Base-by-base conservation (phyloP, 2,113 vertebrate genomes). In the Microtus ochrogaster region DNA sequence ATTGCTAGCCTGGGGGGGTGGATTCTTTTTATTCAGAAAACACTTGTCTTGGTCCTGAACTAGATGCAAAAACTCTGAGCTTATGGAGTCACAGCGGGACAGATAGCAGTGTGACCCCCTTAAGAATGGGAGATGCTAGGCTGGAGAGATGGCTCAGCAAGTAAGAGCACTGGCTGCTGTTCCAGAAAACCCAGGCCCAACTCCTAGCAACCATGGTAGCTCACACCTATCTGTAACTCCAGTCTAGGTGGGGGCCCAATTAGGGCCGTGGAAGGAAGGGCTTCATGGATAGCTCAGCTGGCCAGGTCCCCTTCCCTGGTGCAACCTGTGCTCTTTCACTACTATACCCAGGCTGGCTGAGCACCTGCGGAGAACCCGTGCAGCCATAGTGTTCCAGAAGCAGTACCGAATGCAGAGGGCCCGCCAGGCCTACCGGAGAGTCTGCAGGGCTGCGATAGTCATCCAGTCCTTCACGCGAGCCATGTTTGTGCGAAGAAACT, bases 391-490 rank as follows among this genome's bases (percentile, higher is more conserved):
- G 95, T 98, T 99, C 97, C 99, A 99, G 99, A 99, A 99, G 94
- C 99, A 99, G 96, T 99, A 96, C 79, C 98, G 99, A 2, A 99
- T 99, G 99, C 96, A 96, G 91, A 98, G 98, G 68, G 98, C 99
- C 24, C 89, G 96, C 22, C 98, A 76, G 44, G 98, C 98, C 1
- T 99, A 98, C 95, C 98, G 97, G 97, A 98, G 96, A 19, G 72
- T 98, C 90, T 98, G 96, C 41, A 58, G 4, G 0, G 99, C 99
- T 0, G 92, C 98, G 0, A 0, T 99, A 94, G 98, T 99, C 93
- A 99, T 99, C 97, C 99, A 99, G 98, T 99, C 99, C 90, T 99
- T 98, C 70, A 66, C 99, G 28, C 97, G 99, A 52, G 99, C 99
- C 95, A 99, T 99, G 99, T 99, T 99, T 89, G 99, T 98, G 41